Conservation (phyloP, 1,140 invertebrate genomes). For the Meloidogyne chitwoodi region DNA sequence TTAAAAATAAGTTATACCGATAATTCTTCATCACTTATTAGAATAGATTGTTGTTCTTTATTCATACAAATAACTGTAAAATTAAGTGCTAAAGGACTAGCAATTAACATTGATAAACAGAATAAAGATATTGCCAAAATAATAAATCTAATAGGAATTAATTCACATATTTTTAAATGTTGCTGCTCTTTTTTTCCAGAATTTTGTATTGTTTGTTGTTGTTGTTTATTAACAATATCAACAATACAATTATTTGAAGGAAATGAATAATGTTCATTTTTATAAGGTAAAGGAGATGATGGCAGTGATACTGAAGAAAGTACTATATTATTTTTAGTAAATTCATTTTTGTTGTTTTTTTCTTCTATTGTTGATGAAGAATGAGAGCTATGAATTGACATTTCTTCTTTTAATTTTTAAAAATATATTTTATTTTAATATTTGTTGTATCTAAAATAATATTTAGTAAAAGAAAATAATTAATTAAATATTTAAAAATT, state of each 20-base stretch:
- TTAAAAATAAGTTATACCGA: background rate
- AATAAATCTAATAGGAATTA: constrained; percentile 39
- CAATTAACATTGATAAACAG: constrained; percentile 44
- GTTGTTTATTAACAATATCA: background rate
- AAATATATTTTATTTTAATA: background rate
- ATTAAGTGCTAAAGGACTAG: constrained; percentile 32
- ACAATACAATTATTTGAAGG: background rate
- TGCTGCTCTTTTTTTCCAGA: background rate
- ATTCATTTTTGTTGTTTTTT: background rate
- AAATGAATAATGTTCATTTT: background rate
- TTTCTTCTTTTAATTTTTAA: background rate
- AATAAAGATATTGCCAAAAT: constrained; percentile 38
- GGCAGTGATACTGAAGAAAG: background rate
- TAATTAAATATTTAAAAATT: too few relatives aligned
- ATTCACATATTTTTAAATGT: background rate
- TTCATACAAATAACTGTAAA: constrained; percentile 18
- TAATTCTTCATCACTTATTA: background rate
- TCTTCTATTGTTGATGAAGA: background rate
- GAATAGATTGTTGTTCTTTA: background rate
- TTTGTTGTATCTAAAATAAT: background rate
- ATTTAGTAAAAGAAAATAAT: too few relatives aligned
- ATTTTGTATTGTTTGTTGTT: background rate
- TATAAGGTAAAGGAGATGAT: background rate
- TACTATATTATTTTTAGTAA: background rate
- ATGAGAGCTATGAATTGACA: background rate